These are phyloP conservation scores for Apeltes quadracus DNA, from an alignment of 2,113 vertebrate species.

Conservation along the genomic window DNA sequence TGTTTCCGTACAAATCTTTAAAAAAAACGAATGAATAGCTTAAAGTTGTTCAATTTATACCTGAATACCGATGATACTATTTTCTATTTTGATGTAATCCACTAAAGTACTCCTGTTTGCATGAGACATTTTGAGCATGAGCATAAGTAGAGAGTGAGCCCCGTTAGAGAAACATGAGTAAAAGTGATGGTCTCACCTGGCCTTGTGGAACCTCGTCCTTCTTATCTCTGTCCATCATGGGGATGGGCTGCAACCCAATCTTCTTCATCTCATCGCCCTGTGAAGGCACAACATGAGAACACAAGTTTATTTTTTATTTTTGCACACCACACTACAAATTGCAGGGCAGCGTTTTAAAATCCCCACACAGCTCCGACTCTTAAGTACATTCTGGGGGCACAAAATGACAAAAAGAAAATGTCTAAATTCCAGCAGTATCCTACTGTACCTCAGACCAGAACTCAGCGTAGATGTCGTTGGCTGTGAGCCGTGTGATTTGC, in stretches of 20 bases:
- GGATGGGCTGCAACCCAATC: conserved; percentile 94
- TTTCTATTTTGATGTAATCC: not conserved
- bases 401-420: conserved; percentile 46
- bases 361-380: conserved; percentile 33
- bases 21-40: not conserved
- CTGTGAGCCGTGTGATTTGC: conserved; percentile 91
- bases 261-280: conserved; percentile 99
- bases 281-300: conserved; percentile 6
- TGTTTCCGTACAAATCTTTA: not conserved
- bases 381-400: conserved; percentile 18
- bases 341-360: conserved; percentile 18
- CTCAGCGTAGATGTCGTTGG: conserved; percentile 97
- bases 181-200: conserved; percentile 82
- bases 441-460: conserved; percentile 96
- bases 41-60: not conserved
- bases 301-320: conserved; percentile 11
- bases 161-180: not conserved
- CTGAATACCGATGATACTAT: not conserved
- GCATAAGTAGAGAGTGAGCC: not conserved
- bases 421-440: conserved; percentile 44
- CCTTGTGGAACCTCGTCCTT: conserved; percentile 94
- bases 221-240: conserved; percentile 99
- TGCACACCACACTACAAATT: conserved; percentile 10
- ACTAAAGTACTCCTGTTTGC: not conserved
- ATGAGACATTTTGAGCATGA: not conserved